These are phyloP conservation scores for Saguinus imperator DNA, from an alignment of 2,113 vertebrate genomes.

Conservation along the genomic window DNA sequence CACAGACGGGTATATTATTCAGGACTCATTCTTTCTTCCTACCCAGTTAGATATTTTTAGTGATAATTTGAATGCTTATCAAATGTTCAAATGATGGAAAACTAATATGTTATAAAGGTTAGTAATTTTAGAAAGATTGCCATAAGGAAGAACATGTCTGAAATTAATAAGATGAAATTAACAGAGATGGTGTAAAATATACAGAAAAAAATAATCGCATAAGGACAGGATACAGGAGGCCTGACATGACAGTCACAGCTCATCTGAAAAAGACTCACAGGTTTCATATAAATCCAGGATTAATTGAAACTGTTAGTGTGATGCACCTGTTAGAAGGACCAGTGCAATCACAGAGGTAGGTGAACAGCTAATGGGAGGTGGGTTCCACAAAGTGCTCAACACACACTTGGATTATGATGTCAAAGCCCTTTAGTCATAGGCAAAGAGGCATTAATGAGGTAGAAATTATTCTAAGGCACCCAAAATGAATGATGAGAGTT, in stretches of 20 bases:
- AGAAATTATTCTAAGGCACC: neutral
- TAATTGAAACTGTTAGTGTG: neutral
- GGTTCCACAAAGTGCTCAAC: neutral
- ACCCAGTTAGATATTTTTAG: slow-evolving; percentile 9
- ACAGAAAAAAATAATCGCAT: neutral
- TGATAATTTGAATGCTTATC: neutral
- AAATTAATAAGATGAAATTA: slow-evolving; percentile 31
- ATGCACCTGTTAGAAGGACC: neutral
- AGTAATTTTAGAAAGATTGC: neutral
- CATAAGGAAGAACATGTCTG: neutral
- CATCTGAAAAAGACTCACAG: neutral
- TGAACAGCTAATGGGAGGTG: too few species aligned
- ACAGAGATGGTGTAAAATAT: neutral
- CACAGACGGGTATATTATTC: neutral
- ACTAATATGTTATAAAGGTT: neutral
- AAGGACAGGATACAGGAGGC: neutral
- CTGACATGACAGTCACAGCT: neutral
- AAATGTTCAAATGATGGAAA: neutral
- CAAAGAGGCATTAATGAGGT: neutral
- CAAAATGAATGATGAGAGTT: neutral
- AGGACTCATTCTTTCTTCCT: neutral
- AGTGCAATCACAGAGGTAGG: neutral
- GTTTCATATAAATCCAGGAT: neutral
- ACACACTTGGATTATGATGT: neutral
- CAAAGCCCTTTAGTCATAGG: neutral